Evolutionary conservation across 1,140 invertebrate species (phyloP).

Genomic region (Drosophila grimshawi): DNA sequence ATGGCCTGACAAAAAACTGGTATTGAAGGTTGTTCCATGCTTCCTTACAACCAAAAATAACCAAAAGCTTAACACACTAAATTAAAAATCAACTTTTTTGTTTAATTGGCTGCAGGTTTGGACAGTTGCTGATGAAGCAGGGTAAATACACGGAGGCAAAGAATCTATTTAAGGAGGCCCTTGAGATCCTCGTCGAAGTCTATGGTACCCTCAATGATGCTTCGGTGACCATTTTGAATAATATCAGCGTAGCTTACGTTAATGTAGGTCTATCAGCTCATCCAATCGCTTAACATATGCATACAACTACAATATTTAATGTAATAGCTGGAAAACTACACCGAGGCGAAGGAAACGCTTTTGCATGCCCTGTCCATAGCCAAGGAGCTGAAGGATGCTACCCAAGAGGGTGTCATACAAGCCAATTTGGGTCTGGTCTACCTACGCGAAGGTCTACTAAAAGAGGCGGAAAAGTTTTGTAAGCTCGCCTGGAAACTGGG

Average conservation of each 20-base stretch:
- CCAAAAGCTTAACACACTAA: slow-evolving; percentile 86
- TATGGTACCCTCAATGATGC: slow-evolving; percentile 90
- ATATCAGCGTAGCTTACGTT: slow-evolving; percentile 91
- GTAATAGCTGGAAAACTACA: slow-evolving; percentile 87
- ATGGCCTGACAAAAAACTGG: slow-evolving; percentile 89
- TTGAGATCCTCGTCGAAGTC: slow-evolving; percentile 88
- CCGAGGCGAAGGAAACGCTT: slow-evolving; percentile 90
- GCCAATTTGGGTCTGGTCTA: slow-evolving; percentile 93
- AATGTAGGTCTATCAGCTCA: slow-evolving; percentile 49
- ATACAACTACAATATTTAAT: not conserved
- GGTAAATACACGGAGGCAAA: slow-evolving; percentile 88
- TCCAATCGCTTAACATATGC: not conserved
- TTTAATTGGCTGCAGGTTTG: slow-evolving; percentile 90
- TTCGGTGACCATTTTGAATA: slow-evolving; percentile 92
- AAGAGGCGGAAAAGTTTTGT: slow-evolving; percentile 90
- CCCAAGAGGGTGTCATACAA: slow-evolving; percentile 90
- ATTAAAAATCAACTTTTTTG: not conserved
- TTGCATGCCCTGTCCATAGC: slow-evolving; percentile 89
- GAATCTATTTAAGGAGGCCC: slow-evolving; percentile 89
- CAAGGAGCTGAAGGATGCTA: slow-evolving; percentile 87
- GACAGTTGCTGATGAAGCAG: slow-evolving; percentile 89
- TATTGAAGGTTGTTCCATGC: slow-evolving; percentile 84
- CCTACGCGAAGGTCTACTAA: slow-evolving; percentile 88
- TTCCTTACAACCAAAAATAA: slow-evolving; percentile 56
- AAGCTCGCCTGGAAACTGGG: slow-evolving; percentile 89